Percentiles rank a stretch among this genome's conserved stretches.
These are phyloP conservation scores for Galagoides demidoff DNA, from an alignment of 2,797 vertebrate species.

Conservation along the genomic window DNA sequence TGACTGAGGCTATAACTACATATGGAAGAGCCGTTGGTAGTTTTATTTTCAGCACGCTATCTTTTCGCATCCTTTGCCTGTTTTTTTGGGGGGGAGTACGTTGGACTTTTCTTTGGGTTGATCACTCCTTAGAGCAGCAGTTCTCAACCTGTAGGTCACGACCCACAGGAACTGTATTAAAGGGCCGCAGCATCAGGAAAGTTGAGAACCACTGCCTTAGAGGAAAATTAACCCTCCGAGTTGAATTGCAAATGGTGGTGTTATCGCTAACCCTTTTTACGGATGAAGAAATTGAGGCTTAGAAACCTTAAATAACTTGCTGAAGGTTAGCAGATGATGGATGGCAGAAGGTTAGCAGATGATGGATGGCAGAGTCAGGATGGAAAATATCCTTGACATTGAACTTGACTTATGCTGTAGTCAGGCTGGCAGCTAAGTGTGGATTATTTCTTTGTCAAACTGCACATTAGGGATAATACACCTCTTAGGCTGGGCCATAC, in stretches of 20 bases:
- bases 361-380: too few relatives aligned
- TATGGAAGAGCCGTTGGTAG: background rate
- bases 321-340: background rate
- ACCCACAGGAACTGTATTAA: too few relatives aligned
- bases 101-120: background rate
- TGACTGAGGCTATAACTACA: background rate
- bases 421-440: background rate
- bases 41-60: background rate
- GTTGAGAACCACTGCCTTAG: too few relatives aligned
- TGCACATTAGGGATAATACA: background rate
- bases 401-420: background rate
- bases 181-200: too few relatives aligned
- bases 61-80: too few relatives aligned
- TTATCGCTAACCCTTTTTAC: background rate
- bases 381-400: background rate
- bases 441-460: background rate
- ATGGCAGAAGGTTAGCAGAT: background rate
- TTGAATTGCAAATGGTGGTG: background rate
- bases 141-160: too few relatives aligned
- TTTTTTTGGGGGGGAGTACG: background rate
- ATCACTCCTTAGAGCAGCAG: background rate
- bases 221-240: background rate
- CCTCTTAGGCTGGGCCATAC: background rate
- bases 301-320: background rate
- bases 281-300: background rate